These are phyloP conservation scores for Tachysurus vachellii DNA, from an alignment of 2,113 vertebrate species.

Conservation along the genomic window DNA sequence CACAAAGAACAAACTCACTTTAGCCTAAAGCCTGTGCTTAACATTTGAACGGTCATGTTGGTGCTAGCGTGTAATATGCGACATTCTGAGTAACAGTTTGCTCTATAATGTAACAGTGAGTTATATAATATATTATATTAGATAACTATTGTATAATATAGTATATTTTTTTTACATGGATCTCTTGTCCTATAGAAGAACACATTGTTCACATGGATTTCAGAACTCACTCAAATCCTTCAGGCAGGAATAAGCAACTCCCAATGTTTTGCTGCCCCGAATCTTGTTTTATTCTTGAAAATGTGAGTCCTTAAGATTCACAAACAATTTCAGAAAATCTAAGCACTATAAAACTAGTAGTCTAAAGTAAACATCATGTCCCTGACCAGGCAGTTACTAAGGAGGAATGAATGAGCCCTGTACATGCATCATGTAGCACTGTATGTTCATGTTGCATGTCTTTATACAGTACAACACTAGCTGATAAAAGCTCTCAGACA, in stretches of 20 bases:
- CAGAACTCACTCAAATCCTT: not conserved
- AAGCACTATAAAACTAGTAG: too few relatives aligned
- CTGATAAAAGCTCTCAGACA: not conserved
- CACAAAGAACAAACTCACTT: slow-evolving; percentile 23
- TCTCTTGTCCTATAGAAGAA: not conserved
- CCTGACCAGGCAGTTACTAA: too few relatives aligned
- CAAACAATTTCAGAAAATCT: too few relatives aligned
- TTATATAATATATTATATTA: too few relatives aligned
- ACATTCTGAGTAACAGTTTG: not conserved
- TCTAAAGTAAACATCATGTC: too few relatives aligned
- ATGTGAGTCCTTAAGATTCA: too few relatives aligned
- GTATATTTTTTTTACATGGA: not conserved
- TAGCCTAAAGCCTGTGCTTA: not conserved
- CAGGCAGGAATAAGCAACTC: not conserved
- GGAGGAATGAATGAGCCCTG: too few relatives aligned
- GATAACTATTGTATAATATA: not conserved
- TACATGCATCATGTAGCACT: too few relatives aligned
- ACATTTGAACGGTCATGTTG: not conserved
- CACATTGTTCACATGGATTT: not conserved
- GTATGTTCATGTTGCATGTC: too few relatives aligned
- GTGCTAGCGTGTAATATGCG: not conserved
- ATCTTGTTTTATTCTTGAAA: not conserved
- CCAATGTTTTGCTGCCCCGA: not conserved
- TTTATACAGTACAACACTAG: too few relatives aligned
- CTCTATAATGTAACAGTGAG: not conserved